Evolutionary conservation across 2,888 invertebrate genomes (phyloP).

Genomic region (Trichopria drosophilae): DNA sequence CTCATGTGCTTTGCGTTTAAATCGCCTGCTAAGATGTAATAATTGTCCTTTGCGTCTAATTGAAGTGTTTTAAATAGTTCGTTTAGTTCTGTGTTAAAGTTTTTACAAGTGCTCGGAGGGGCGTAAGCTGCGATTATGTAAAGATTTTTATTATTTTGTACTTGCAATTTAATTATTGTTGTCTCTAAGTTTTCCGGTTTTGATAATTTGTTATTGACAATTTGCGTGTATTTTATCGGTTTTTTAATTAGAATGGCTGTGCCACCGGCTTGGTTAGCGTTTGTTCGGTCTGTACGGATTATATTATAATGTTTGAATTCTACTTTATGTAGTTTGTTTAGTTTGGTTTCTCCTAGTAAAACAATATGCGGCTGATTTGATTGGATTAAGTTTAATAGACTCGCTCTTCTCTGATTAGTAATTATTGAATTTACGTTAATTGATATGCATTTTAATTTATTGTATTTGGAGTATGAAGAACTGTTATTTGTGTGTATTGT

Average conservation of each 20-base stretch:
- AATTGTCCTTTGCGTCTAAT: conserved; percentile 12
- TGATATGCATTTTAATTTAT: conserved; percentile 1
- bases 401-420: conserved; percentile 19
- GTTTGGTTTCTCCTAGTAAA: conserved; percentile 28
- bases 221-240: conserved; percentile 15
- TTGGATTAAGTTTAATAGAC: conserved; percentile 11
- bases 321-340: conserved; percentile 21
- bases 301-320: conserved; percentile 18
- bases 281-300: conserved; percentile 21
- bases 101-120: conserved; percentile 5
- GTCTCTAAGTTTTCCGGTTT: conserved; percentile 18
- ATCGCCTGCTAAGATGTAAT: conserved; percentile 31
- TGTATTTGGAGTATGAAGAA: too few relatives aligned
- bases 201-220: conserved; percentile 4
- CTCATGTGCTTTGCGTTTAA: conserved; percentile 30
- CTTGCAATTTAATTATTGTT: conserved; percentile 24
- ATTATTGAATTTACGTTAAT: conserved; percentile 27
- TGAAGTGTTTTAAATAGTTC: conserved; percentile 12
- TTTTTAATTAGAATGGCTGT: conserved; percentile 31
- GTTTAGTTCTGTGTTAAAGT: conserved; percentile 21
- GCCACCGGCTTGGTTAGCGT: conserved; percentile 21
- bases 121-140: conserved; percentile 30
- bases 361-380: conserved; percentile 13
- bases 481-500: too few relatives aligned
- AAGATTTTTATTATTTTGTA: conserved; percentile 18